phyloP scores from a whole-genome alignment of 2,113 vertebrate species.

The Hypocryptadius cinnamomeus region DNA sequence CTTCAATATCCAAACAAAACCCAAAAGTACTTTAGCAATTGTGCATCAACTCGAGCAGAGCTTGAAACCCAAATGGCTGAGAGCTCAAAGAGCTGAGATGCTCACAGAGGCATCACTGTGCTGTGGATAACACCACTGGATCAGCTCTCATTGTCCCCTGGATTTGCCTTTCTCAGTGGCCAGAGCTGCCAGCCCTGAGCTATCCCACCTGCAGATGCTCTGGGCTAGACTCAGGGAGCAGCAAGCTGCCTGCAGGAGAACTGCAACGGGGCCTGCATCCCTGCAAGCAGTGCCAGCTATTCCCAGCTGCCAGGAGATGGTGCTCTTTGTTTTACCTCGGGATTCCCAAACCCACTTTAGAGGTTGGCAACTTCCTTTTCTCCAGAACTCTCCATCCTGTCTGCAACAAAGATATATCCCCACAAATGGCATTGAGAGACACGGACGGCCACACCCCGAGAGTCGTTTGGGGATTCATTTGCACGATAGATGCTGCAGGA shows the following conservation, averaged over 20 bases:
- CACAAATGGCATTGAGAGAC: not conserved
- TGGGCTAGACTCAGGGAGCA: not conserved
- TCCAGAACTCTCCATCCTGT: not conserved
- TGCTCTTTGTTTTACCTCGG: conserved; percentile 36
- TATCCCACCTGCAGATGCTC: not conserved
- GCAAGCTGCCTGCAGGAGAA: not conserved
- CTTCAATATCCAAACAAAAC: not conserved
- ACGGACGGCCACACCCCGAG: fast-evolving
- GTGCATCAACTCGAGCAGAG: not conserved
- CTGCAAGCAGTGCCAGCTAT: not conserved
- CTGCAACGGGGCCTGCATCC: not conserved
- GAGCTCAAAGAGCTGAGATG: not conserved
- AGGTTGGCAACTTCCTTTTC: not conserved
- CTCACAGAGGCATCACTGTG: not conserved
- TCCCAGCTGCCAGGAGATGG: conserved; percentile 51
- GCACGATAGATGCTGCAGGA: not conserved
- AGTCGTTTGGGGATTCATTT: not conserved
- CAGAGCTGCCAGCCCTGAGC: not conserved
- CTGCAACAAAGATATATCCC: not conserved
- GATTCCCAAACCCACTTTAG: not conserved
- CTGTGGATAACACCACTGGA: not conserved
- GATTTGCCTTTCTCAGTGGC: not conserved
- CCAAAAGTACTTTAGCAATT: not conserved
- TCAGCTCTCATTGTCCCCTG: not conserved
- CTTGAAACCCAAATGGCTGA: not conserved